Evolutionary conservation across 2,113 vertebrate genomes (phyloP).

Genomic region (Psittacara wagleri): DNA sequence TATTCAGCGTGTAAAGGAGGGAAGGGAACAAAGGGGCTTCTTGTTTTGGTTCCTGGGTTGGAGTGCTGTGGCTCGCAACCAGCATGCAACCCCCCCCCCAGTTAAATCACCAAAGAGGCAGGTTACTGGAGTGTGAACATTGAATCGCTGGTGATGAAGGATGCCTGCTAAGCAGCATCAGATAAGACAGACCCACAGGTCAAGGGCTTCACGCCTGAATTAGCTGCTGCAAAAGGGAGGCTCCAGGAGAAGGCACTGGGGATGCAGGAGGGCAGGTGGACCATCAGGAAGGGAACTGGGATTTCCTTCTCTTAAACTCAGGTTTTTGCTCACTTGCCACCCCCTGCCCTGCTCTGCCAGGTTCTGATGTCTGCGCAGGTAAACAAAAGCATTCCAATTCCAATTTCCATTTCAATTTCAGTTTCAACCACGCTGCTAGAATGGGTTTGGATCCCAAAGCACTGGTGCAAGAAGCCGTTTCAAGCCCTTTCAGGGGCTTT

Average conservation of each 20-base stretch:
- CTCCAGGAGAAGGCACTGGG: neutral
- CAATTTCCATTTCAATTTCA: neutral
- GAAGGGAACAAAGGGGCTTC: neutral
- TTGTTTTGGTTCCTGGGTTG: neutral
- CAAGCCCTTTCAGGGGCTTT: neutral
- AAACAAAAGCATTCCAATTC: neutral
- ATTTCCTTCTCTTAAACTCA: neutral
- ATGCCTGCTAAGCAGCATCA: neutral
- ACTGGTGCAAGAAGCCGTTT: neutral
- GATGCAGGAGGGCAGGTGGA: too few species aligned
- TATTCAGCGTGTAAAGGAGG: neutral
- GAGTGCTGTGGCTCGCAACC: neutral
- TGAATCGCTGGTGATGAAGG: neutral
- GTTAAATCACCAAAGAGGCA: neutral
- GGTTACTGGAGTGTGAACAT: too few species aligned
- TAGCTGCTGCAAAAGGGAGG: neutral
- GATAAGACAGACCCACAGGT: neutral
- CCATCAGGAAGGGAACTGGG: neutral
- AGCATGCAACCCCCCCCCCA: fast-evolving
- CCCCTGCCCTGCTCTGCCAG: neutral
- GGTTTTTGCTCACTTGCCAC: neutral
- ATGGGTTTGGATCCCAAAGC: neutral
- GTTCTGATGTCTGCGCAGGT: neutral
- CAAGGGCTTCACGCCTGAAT: neutral
- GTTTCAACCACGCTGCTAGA: neutral